A percentile compares a stretch with the other conserved stretches of the same genome.
Conservation (phyloP, 2,113 vertebrate genomes). For the Scartelaos histophorus region DNA sequence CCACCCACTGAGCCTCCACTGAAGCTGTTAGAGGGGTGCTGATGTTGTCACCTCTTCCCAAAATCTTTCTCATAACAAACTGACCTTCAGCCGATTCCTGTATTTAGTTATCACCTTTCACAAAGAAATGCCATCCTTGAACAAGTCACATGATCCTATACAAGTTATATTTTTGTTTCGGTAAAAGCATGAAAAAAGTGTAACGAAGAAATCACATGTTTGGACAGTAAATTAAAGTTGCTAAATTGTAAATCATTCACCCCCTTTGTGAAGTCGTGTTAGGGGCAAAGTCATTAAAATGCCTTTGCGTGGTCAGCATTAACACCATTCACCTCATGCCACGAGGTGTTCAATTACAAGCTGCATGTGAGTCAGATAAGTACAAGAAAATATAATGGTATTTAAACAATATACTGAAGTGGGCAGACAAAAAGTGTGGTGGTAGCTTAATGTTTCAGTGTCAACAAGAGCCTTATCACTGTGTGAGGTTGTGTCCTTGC, state of each 20-base stretch:
- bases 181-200: too few species aligned
- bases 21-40: constrained; percentile 40
- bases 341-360: constrained; percentile 1
- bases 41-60: constrained; percentile 17
- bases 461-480: not conserved
- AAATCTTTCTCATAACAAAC: constrained; percentile 6
- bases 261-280: not conserved
- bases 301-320: not conserved
- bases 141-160: not conserved
- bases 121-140: not conserved
- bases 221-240: not conserved
- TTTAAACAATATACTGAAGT: not conserved
- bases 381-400: not conserved
- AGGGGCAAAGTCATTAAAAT: not conserved
- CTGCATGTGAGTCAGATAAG: not conserved
- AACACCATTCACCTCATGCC: constrained; percentile 5
- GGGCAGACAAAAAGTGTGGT: not conserved
- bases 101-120: not conserved
- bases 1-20: constrained; percentile 21
- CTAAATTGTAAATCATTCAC: not conserved
- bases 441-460: not conserved
- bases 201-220: not conserved
- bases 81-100: not conserved
- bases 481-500: not conserved
- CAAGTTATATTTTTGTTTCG: not conserved